Evolutionary conservation across 2,113 vertebrate species (phyloP), one percentile per base, ranked within the genome.

Genomic region (Platichthys flesus): DNA sequence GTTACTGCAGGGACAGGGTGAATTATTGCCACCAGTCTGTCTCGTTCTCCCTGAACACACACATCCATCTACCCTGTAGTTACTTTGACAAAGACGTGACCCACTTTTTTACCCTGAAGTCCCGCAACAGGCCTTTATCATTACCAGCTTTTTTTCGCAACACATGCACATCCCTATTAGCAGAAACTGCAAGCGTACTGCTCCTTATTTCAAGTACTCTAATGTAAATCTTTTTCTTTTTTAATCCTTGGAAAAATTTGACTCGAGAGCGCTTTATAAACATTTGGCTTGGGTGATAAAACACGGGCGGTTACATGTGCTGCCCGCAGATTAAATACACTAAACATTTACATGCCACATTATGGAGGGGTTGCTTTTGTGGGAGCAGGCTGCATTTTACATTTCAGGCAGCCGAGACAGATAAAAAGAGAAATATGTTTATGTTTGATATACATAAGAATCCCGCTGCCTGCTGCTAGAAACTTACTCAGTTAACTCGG

Each of bases 1-100:
- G 79, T 87, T 82, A 78, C 75, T 62, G 58, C 24, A 67, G 61
- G 2, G 45, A 74, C 42, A 60, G 40, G 18, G 63, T 88, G 67
- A 91, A 85, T 89, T 89, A 92, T 93, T 89, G 82, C 66, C 45
- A 72, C 64, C 78, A 60, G 66, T 88, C 71, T 76, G 78, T 71
- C 76, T 88, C 72, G 76, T 77, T 71, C 76, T 72, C 69, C 58
- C 65, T 84, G 69, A 81, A 84, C 79, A 80, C 66, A 67, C 69
- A 85, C 65, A 72, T 86, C 83, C 42, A 78, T 87, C 81, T 83
- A 21, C 26, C 45, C 24, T 61, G 55, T 54, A 49, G 79, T 89
- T 82, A 76, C 86, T 86, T 80, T 82, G 84, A 92, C 84, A 90
- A 87, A 81, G 62, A 74, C 78, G 57, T 77, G 81, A 78, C 85